These are phyloP conservation scores for Entomobrya proxima DNA, from an alignment of 2,888 invertebrate genomes.

Conservation along the genomic window DNA sequence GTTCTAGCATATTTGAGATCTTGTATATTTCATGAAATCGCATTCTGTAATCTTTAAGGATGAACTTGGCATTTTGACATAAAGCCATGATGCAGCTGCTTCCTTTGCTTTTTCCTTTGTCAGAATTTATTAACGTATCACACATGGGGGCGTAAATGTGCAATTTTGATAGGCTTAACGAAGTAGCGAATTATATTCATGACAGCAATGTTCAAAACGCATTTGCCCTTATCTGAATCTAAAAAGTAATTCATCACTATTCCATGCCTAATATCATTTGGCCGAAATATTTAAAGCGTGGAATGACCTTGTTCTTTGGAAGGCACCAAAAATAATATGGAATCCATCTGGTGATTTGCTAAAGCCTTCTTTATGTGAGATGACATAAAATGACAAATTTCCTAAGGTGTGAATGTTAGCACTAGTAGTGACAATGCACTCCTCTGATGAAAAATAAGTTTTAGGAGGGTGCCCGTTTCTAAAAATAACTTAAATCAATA, in stretches of 20 bases:
- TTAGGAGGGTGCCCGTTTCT: too few relatives aligned
- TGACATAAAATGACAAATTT: constrained; percentile 4
- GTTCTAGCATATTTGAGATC: not conserved
- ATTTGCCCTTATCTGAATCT: too few relatives aligned
- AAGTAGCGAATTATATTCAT: too few relatives aligned
- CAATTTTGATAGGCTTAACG: not conserved
- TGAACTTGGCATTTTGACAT: constrained; percentile 50
- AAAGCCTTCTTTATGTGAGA: not conserved
- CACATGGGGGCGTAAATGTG: not conserved
- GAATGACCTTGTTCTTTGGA: constrained; percentile 6
- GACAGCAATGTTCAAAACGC: too few relatives aligned
- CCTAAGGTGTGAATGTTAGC: not conserved
- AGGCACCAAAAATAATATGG: not conserved
- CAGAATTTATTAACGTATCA: not conserved
- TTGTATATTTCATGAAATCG: not conserved
- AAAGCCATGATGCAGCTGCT: constrained; percentile 42
- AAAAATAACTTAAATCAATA: too few relatives aligned
- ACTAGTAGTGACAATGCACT: not conserved
- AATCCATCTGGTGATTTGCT: not conserved
- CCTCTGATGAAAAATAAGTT: not conserved
- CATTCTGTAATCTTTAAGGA: not conserved
- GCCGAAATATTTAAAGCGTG: not conserved
- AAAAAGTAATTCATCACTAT: not conserved
- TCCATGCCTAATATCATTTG: not conserved
- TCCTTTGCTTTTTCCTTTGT: not conserved